These are phyloP conservation scores for Delia radicum DNA, from an alignment of 1,140 invertebrate species.

Conservation along the genomic window DNA sequence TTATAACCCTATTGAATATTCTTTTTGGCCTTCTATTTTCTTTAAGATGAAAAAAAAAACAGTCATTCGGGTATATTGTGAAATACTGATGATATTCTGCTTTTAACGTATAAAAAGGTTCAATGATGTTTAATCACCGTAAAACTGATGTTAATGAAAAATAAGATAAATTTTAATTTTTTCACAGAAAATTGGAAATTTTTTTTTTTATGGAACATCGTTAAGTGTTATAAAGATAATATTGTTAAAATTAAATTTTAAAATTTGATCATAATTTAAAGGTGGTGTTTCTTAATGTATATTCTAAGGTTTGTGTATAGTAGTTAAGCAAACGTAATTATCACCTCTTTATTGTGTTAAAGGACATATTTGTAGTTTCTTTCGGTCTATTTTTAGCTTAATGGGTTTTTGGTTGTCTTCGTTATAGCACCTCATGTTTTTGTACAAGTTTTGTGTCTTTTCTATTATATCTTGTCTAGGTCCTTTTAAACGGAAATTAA, in stretches of 20 bases:
- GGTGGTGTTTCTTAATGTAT: too few relatives aligned
- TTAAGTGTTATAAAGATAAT: background rate
- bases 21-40: background rate
- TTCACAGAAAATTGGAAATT: background rate
- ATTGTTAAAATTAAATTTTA: background rate
- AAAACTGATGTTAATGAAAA: conserved; percentile 22
- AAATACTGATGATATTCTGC: conserved; percentile 28
- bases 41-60: background rate
- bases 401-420: conserved; percentile 25
- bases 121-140: conserved; percentile 21
- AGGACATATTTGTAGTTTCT: background rate
- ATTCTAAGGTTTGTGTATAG: too few relatives aligned
- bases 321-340: too few relatives aligned
- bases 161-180: conserved; percentile 11
- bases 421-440: background rate
- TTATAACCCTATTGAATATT: background rate
- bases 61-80: background rate
- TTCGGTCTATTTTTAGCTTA: background rate
- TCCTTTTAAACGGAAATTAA: conserved; percentile 52
- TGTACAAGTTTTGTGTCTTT: background rate
- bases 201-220: background rate
- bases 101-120: conserved; percentile 43
- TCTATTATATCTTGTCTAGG: background rate
- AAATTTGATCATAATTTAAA: background rate
- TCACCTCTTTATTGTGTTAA: too few relatives aligned